Base-by-base conservation (phyloP, 2,113 vertebrate genomes). In the Melanocharis versteri region DNA sequence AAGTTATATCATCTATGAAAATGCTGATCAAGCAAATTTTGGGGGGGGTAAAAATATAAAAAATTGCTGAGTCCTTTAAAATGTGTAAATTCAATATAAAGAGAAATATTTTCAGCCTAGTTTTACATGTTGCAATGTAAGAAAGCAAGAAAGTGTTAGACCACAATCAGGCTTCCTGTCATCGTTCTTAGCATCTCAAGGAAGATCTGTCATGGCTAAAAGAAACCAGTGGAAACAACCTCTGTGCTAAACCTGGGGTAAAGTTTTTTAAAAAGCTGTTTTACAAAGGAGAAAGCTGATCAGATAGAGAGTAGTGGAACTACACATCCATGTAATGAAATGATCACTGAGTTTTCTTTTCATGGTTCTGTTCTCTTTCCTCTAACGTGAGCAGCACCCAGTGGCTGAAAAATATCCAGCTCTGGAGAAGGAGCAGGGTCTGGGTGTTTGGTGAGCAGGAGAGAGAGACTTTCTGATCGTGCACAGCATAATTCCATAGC, bases 381-480 rank as follows among this genome's bases (percentile, higher is more conserved):
- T 81, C 96, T 94, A 66, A 54, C 91, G 73, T 96, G 87, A 97
- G 96, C 96, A 87, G 44, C 97, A 96, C 90, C 97, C 91, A 89
- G 96, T 56, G 97, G 96, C 87, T 56, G 65, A 48, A 81, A 26
- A 66, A 20, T 11, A 48, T 23, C 9, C 65, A 20, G 42, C 27
- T 31, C 71, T 65, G 73, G 18, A 39, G 56, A 6, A 5, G 28
- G n/a, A 80, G 40, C 69, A 28, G 39, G 15, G 47, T 17, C 70
- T 19, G 47, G 50, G 22, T 18, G 39, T 11, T 20, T 39, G 68
- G 8, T 1, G 3, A 27, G 24, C 7, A 3, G 42, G 16, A 58
- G 39, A 35, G 40, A 35, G 48, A 75, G 10, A 10, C 51, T 35
- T 64, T 90, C 42, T 82, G 50, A 83, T 75, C 51, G n/a, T 19